Evolutionary conservation across 2,113 vertebrate genomes (phyloP), one percentile per base, ranked within the genome.

Genomic region (Choloepus hoffmanni): DNA sequence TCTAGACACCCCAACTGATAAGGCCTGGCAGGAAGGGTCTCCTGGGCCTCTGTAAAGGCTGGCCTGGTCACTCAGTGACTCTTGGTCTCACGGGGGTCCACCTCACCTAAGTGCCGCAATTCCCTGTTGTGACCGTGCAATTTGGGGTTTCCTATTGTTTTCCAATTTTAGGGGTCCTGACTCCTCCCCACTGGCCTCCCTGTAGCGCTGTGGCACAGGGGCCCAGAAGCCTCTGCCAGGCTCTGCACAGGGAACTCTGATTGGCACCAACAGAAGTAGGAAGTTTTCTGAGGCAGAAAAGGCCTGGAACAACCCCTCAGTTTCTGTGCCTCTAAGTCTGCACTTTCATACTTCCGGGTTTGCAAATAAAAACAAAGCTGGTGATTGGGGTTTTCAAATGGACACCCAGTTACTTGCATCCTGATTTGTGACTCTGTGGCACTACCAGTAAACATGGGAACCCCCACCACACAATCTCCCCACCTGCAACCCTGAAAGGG

Each of bases 251-350:
- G 30, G 4, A 5, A 0, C 0, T 0, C 43, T 16, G 2, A 10
- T 3, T 19, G 9, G 2, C 63, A 12, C 19, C 11, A 7, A 10
- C 43, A 24, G 14, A 36, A 15, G 7, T 14, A 53, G 50, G 50
- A 53, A 6, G 48, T 0, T 7, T 21, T 7, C 16, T 1, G 67
- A 2, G 2, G 48, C 8, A 14, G 0, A 18, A 3, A 2, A 13
- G 21, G 7, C 30, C 1, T 23, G 14, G 7, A 2, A 11, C 1
- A 4, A 19, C 8, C 30, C 55, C 43, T 45, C 58, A 3, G 1
- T 0, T 4, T 0, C 24, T 30, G n/a, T 7, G 8, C 60, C 48
- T 2, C 2, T 1, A 21, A 3, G 3, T 0, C 0, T 0, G 36
- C 9, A 7, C 16, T 5, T 58, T 21, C 11, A 24, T 5, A 4